Base-by-base conservation (phyloP, 1,140 invertebrate species). In the Diploscapter pachys region DNA sequence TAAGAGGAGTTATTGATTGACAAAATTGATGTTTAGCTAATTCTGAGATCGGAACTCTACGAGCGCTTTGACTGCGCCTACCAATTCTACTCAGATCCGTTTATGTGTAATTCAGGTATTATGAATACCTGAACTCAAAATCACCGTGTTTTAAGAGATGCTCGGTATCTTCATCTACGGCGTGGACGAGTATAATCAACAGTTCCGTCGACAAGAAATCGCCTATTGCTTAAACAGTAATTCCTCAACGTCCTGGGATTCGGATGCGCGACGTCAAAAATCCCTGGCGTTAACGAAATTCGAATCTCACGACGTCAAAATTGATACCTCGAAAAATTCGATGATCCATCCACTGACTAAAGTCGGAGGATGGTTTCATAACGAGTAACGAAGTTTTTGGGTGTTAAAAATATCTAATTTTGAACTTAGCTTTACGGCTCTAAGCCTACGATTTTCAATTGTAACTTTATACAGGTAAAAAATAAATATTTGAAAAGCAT, bases 21-120 rank as follows among this genome's bases (percentile, higher is more conserved):
- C 4, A 4, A 0, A 71, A 8, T 72, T n/a, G 48, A 72, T 6
- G 56, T 72, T 53, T 57, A 72, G 71, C 56, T 53, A 13, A 74
- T 74, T 49, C 73, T 74, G 8, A 56, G 73, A 52, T 74, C 73
- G 48, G 71, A 75, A 11, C 76, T 78, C 3, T 70, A 75, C 53
- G 50, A 52, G 13, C 59, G 77, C 50, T 52, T 31, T 31, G 9
- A n/a, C 5, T 78, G 75, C 57, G 55, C 75, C 50, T 78, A 54
- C 63, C 68, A 78, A 13, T 78, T 72, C 70, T 78, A 78, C 62
- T 78, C 77, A 9, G 71, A 78, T 51, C 59, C 75, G 50, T 78
- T 78, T 71, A 69, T 63, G 13, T 78, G 77, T 57, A 55, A 54
- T 5, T 55, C 52, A 3, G 76, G 66, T 61, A 67, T 70, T 49